Conservation (phyloP, 2,797 vertebrate genomes). For the Lepus oiostolus region DNA sequence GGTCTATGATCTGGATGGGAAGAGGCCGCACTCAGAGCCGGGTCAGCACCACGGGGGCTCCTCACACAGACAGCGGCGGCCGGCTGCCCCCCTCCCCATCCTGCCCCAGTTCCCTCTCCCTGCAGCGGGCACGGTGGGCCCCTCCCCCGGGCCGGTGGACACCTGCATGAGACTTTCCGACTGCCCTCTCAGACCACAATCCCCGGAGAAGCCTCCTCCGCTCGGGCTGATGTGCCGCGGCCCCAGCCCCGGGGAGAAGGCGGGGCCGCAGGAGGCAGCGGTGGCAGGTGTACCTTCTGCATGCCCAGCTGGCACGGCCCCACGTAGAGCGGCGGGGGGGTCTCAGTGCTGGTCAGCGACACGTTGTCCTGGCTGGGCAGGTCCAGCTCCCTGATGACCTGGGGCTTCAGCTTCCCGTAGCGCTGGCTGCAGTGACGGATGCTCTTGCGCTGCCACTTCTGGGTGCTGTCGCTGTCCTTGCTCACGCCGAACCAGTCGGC, state of each 20-base stretch:
- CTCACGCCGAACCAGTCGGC: slow-evolving; percentile 99
- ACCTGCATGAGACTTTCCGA: neutral
- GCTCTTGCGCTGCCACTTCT: slow-evolving; percentile 99
- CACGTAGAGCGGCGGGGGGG: slow-evolving; percentile 96
- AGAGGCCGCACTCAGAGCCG: neutral
- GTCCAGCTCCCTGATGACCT: slow-evolving; percentile 98
- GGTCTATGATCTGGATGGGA: slow-evolving; percentile 94
- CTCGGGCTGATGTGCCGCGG: slow-evolving; percentile 74
- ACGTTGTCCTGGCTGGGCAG: slow-evolving; percentile 98
- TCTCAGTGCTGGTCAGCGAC: slow-evolving; percentile 98
- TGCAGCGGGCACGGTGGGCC: no score
- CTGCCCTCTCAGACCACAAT: neutral
- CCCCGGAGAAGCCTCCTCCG: neutral
- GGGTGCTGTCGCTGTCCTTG: slow-evolving; percentile 96
- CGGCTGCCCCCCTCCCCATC: neutral
- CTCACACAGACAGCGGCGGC: neutral
- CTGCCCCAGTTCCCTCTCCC: no score
- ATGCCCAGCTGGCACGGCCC: slow-evolving; percentile 96
- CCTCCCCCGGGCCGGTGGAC: no score
- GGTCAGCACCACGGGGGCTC: neutral
- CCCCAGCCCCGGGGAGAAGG: slow-evolving; percentile 92
- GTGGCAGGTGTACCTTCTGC: slow-evolving; percentile 93
- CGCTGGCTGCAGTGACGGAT: slow-evolving; percentile 98
- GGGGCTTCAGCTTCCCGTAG: slow-evolving; percentile 97
- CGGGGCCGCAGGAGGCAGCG: neutral